These are phyloP conservation scores for Caenorhabditis panamensis DNA, from an alignment of 2,888 invertebrate species.

Conservation along the genomic window DNA sequence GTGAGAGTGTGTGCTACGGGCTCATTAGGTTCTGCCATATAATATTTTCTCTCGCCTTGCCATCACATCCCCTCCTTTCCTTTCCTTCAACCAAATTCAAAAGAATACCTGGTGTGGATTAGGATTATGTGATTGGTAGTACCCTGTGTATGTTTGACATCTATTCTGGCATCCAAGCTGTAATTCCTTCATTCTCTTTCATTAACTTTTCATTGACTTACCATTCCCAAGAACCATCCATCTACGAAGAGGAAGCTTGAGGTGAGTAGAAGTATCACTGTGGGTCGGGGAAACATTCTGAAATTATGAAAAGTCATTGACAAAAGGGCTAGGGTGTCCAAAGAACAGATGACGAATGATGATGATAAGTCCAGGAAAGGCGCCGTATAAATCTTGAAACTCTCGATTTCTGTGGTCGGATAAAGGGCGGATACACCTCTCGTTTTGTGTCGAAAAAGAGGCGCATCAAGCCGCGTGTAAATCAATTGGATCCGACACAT, in stretches of 20 bases:
- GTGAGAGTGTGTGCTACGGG: conserved; percentile 18
- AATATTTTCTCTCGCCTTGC: conserved; percentile 3
- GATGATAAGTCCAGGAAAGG: background rate
- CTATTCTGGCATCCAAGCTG: conserved; percentile 51
- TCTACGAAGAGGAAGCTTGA: conserved; percentile 14
- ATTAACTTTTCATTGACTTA: background rate
- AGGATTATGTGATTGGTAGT: conserved; percentile 38
- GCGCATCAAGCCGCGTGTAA: conserved; percentile 51
- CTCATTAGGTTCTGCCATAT: background rate
- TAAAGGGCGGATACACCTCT: conserved; percentile 46
- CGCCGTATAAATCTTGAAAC: conserved; percentile 18
- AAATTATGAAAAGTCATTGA: background rate
- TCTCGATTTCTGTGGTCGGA: conserved; percentile 19
- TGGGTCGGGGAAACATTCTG: conserved; percentile 35
- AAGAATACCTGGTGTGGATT: conserved; percentile 34
- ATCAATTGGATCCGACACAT: conserved; percentile 52
- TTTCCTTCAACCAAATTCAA: background rate
- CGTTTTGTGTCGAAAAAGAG: conserved; percentile 13
- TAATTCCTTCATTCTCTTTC: conserved; percentile 7
- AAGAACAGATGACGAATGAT: too few species aligned
- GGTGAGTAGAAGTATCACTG: conserved; percentile 38
- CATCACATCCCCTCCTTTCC: background rate
- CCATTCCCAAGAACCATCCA: conserved; percentile 54
- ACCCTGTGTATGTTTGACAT: conserved; percentile 42
- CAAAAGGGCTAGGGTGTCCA: background rate